Evolutionary conservation across 2,888 invertebrate genomes (phyloP).

Genomic region (Hirtodrosophila duncani): DNA sequence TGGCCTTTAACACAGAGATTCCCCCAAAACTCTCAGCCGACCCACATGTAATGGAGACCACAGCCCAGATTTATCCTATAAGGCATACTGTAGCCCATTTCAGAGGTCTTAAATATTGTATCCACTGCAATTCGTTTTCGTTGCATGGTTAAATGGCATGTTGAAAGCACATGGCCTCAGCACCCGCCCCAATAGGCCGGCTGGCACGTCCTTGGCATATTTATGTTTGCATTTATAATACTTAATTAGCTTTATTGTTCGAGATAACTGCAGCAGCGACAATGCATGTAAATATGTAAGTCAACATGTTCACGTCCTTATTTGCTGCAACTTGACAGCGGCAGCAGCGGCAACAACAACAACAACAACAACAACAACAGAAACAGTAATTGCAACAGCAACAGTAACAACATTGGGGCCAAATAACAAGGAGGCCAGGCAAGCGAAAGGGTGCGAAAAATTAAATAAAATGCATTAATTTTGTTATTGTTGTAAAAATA

Average conservation of each 20-base stretch:
- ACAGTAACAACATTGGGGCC: slow-evolving; percentile 1
- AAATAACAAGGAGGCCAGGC: slow-evolving; percentile 1
- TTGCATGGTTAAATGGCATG: too few species aligned
- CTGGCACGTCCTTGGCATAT: slow-evolving; percentile 25
- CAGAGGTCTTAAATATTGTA: too few species aligned
- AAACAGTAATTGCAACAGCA: slow-evolving; percentile 9
- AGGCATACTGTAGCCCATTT: too few species aligned
- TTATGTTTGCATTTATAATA: slow-evolving; percentile 49
- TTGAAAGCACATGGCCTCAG: too few species aligned
- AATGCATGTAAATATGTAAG: slow-evolving; percentile 29
- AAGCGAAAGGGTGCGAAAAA: background rate
- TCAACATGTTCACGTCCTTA: slow-evolving; percentile 26
- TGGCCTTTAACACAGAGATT: too few species aligned
- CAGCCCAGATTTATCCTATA: too few species aligned
- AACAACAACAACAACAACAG: slow-evolving; percentile 14
- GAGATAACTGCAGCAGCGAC: slow-evolving; percentile 49
- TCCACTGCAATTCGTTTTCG: too few species aligned
- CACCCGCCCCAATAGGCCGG: background rate
- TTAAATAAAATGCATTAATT: slow-evolving; percentile 43
- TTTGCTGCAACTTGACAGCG: background rate
- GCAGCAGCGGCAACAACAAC: slow-evolving; percentile 8
- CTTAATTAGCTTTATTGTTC: slow-evolving; percentile 67
- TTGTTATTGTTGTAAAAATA: slow-evolving; percentile 37
- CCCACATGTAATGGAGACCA: too few species aligned
- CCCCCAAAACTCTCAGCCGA: too few species aligned